phyloP scores from a whole-genome alignment of 1,140 invertebrate species.

The Ectropis grisescens region DNA sequence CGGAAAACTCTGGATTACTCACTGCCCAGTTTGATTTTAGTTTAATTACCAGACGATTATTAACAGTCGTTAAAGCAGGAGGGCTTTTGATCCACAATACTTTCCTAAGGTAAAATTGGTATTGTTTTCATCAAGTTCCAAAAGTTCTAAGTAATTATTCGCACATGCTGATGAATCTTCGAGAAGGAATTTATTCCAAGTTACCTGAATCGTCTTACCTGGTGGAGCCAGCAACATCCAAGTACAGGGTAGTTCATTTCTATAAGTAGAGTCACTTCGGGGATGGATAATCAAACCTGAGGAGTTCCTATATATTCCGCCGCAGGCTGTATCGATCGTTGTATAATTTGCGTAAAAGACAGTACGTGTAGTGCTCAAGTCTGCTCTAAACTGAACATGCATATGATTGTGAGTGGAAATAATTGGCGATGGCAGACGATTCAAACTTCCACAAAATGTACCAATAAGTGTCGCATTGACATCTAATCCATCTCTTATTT shows the following conservation, averaged over 20 bases:
- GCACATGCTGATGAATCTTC: constrained; percentile 74
- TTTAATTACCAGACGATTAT: constrained; percentile 76
- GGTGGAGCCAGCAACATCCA: constrained; percentile 85
- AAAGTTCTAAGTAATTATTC: constrained; percentile 83
- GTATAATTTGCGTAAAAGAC: constrained; percentile 85
- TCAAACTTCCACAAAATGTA: constrained; percentile 73
- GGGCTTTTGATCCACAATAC: constrained; percentile 81
- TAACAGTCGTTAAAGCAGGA: constrained; percentile 76
- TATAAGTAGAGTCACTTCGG: constrained; percentile 65
- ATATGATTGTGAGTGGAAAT: constrained; percentile 82
- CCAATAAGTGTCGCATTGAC: constrained; percentile 77
- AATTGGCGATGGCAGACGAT: constrained; percentile 66
- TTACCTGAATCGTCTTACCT: constrained; percentile 79
- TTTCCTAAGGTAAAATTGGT: constrained; percentile 54
- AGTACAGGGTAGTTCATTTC: constrained; percentile 75
- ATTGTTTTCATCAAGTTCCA: constrained; percentile 68
- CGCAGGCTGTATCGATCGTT: constrained; percentile 77
- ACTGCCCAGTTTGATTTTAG: constrained; percentile 77
- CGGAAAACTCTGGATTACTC: constrained; percentile 77
- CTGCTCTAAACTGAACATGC: constrained; percentile 77
- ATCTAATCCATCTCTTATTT: constrained; percentile 80
- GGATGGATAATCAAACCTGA: constrained; percentile 73
- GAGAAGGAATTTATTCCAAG: constrained; percentile 79
- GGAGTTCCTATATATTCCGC: constrained; percentile 75
- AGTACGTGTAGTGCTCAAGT: constrained; percentile 69